These are phyloP conservation scores for Micoletzkya japonica DNA, from an alignment of 2,888 invertebrate species.

Conservation along the genomic window DNA sequence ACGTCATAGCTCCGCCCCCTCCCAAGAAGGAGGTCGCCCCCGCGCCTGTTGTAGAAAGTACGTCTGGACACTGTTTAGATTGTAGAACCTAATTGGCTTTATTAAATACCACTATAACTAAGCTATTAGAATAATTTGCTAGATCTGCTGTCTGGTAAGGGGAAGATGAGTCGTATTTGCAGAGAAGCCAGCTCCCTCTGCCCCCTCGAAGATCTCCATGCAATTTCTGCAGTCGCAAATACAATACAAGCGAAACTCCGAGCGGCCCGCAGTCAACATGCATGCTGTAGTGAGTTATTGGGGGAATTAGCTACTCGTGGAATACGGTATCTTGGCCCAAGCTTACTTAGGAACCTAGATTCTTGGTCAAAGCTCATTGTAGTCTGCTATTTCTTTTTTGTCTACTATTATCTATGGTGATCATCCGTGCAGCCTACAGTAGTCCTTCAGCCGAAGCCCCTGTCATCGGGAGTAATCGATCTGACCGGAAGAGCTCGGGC, in stretches of 20 bases:
- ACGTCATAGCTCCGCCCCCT: neutral
- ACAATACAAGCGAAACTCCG: slow-evolving; percentile 44
- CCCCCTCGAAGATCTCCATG: slow-evolving; percentile 41
- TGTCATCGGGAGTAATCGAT: slow-evolving; percentile 11
- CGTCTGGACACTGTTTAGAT: neutral
- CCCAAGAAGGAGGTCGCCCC: neutral
- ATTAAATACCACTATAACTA: too few relatives aligned
- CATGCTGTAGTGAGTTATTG: neutral
- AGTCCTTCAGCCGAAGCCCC: slow-evolving; percentile 21
- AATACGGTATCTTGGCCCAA: too few relatives aligned
- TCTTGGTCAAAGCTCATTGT: too few relatives aligned
- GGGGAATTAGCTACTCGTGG: neutral
- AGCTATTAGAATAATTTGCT: too few relatives aligned
- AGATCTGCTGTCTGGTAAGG: too few relatives aligned
- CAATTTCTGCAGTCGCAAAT: slow-evolving; percentile 57
- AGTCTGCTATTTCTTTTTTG: too few relatives aligned
- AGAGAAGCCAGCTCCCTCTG: neutral
- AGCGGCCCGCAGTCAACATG: neutral
- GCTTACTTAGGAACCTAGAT: too few relatives aligned
- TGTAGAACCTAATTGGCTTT: neutral
- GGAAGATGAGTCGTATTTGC: too few relatives aligned
- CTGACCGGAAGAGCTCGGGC: slow-evolving; percentile 16
- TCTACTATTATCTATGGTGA: too few relatives aligned
- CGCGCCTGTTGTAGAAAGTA: neutral
- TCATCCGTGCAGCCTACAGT: too few relatives aligned